These are phyloP conservation scores for Botia kubotai DNA, from an alignment of 2,797 vertebrate species.

Conservation along the genomic window DNA sequence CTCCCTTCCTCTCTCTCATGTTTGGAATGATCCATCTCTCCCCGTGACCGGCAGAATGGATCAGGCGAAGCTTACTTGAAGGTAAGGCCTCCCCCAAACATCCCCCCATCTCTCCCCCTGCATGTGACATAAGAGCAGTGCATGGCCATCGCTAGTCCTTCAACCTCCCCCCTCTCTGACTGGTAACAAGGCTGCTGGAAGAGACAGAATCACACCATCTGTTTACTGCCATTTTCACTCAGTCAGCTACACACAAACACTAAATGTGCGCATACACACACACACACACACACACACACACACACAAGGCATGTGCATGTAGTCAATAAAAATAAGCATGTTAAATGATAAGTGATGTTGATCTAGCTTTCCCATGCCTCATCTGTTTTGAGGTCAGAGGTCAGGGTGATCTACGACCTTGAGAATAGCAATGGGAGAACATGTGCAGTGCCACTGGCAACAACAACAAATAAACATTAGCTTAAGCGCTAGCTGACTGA, in stretches of 20 bases:
- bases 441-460: neutral
- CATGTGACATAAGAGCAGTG: conserved; percentile 19
- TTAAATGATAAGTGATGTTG: neutral
- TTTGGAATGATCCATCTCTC: conserved; percentile 6
- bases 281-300: conserved; percentile 23
- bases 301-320: conserved; percentile 11
- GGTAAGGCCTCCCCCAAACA: neutral
- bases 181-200: conserved; percentile 57
- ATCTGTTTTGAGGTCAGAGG: conserved; percentile 43
- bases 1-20: neutral
- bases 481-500: neutral
- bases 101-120: neutral
- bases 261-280: neutral
- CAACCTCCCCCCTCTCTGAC: conserved; percentile 53
- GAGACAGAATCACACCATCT: conserved; percentile 68
- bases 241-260: conserved; percentile 54
- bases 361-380: neutral
- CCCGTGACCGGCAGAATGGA: conserved; percentile 33
- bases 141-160: conserved; percentile 19
- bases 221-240: conserved; percentile 71
- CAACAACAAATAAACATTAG: neutral
- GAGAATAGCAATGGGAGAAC: conserved; percentile 18
- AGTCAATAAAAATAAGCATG: neutral
- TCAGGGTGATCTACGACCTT: conserved; percentile 41
- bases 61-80: conserved; percentile 37